Evolutionary conservation across 1,140 invertebrate species (phyloP), one percentile per base, ranked within the genome.

Genomic region (Phocides pigmalion): DNA sequence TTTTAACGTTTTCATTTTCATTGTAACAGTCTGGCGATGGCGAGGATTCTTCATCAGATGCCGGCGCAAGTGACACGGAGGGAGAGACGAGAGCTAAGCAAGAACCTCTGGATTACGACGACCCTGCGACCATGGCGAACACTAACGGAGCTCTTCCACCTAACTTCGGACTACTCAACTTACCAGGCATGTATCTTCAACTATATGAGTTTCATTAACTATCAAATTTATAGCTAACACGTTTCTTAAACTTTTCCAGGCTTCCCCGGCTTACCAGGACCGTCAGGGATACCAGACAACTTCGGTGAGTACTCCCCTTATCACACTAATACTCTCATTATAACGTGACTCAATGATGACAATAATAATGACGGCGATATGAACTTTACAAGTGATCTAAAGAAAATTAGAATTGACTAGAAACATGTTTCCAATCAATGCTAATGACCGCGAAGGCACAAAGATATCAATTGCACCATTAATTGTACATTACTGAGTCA

Each of bases 281-380:
- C 96, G 9, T 97, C 96, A 19, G 96, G 96, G 70, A 95, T 97
- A 74, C 95, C 95, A 92, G 94, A 96, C 87, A 96, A 94, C 92
- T 97, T 96, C 84, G 96, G 96, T 97, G 92, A 97, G 96, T 96
- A 70, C 51, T 53, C 17, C 37, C 41, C 42, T 59, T 62, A 56
- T 62, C 22, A 65, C 64, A 79, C 72, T 82, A 84, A 82, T 66
- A 59, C 64, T 70, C 37, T 64, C 46, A 62, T 54, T 56, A 58
- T 50, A 68, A 76, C 64, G 78, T 81, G 83, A 81, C 80, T 82
- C 79, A 80, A 78, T 82, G 71, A 81, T 71, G 74, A 72, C 49
- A 51, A 37, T 64, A 50, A 50, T 66, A 66, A 75, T 72, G 69
- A 68, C 44, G 5, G 15, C 49, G 49, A 51, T 37, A 51, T 35